Conservation (phyloP, 2,888 invertebrate species). For the Archips crataeganus region DNA sequence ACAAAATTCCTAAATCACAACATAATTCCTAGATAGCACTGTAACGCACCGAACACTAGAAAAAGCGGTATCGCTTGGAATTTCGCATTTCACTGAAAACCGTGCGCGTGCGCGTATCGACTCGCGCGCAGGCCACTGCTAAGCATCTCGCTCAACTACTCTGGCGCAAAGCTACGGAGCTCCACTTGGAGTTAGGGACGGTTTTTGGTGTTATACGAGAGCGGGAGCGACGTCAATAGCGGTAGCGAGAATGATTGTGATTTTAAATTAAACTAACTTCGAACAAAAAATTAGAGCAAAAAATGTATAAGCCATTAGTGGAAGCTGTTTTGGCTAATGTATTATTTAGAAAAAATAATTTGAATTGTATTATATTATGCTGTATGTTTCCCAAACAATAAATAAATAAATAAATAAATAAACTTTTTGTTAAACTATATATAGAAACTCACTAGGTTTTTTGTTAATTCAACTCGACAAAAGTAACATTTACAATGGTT, state of each 20-base stretch:
- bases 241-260: background rate
- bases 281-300: too few species aligned
- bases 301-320: too few species aligned
- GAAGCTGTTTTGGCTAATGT: too few species aligned
- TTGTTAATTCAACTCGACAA: too few species aligned
- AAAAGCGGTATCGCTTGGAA: conserved; percentile 36
- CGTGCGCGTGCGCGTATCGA: conserved; percentile 48
- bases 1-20: conserved; percentile 5
- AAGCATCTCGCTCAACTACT: conserved; percentile 75
- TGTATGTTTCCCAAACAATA: too few species aligned
- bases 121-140: conserved; percentile 71
- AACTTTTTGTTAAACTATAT: too few species aligned
- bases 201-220: conserved; percentile 53
- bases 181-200: conserved; percentile 59
- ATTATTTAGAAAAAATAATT: too few species aligned
- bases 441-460: too few species aligned
- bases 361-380: too few species aligned
- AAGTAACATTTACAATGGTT: too few species aligned
- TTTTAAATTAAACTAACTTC: background rate
- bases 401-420: too few species aligned
- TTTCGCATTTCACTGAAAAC: conserved; percentile 37
- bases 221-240: conserved; percentile 40
- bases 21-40: conserved; percentile 14
- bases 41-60: conserved; percentile 48
- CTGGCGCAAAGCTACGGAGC: conserved; percentile 62